These are phyloP conservation scores for Panzeria rudis DNA, from an alignment of 2,888 invertebrate species.

Conservation along the genomic window DNA sequence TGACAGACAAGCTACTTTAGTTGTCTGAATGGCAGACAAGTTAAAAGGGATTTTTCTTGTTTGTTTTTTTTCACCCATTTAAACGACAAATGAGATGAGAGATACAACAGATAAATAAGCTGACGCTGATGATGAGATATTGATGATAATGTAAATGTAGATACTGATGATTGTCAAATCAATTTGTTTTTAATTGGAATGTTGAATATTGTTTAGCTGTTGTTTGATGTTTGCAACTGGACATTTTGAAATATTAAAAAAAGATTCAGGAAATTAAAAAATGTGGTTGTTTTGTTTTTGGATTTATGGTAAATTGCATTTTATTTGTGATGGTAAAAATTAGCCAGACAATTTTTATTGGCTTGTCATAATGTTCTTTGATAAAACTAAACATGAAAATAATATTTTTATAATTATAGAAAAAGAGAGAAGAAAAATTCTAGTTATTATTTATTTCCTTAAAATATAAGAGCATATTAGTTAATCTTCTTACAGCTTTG, in stretches of 20 bases:
- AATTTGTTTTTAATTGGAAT: conserved; percentile 44
- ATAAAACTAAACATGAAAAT: neutral
- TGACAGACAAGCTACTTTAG: conserved; percentile 43
- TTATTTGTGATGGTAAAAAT: neutral
- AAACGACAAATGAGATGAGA: conserved; percentile 39
- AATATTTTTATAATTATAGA: neutral
- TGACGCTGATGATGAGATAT: conserved; percentile 38
- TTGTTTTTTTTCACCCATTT: neutral
- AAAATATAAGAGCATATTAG: neutral
- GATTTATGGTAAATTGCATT: conserved; percentile 18
- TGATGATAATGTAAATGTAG: conserved; percentile 30
- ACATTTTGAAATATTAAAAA: neutral
- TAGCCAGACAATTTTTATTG: conserved; percentile 11
- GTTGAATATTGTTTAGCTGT: conserved; percentile 7
- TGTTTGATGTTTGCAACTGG: conserved; percentile 12
- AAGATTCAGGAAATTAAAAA: conserved; percentile 59
- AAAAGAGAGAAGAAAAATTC: neutral
- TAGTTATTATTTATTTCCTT: neutral
- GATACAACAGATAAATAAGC: conserved; percentile 42
- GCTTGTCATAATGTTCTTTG: neutral
- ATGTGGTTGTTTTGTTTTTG: conserved; percentile 43
- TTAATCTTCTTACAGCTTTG: neutral
- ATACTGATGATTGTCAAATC: conserved; percentile 46
- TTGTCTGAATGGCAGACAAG: conserved; percentile 31
- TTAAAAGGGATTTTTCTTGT: conserved; percentile 20